Conservation (phyloP, 2,888 invertebrate genomes). For the Metellina segmentata region DNA sequence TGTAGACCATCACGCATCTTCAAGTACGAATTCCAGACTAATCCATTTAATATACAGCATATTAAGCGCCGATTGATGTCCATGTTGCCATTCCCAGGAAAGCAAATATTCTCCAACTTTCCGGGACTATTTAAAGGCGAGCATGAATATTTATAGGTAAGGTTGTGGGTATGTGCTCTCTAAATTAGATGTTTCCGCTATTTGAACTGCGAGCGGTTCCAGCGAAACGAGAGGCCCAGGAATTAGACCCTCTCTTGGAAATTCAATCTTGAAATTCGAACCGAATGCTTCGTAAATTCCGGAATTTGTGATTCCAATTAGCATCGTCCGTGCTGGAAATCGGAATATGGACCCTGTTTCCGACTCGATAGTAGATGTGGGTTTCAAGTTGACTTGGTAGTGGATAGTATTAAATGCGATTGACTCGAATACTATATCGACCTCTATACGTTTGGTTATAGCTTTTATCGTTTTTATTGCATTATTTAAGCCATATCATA, state of each 20-base stretch:
- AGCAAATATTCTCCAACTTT: not conserved
- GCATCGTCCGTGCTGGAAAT: not conserved
- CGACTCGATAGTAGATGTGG: not conserved
- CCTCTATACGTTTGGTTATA: too few species aligned
- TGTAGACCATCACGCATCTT: not conserved
- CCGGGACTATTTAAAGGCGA: not conserved
- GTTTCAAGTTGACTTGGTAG: not conserved
- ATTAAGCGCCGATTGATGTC: not conserved
- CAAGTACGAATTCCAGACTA: not conserved
- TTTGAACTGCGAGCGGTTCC: constrained; percentile 13
- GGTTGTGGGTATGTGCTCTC: not conserved
- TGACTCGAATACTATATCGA: too few species aligned
- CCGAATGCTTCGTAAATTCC: not conserved
- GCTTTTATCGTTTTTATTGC: too few species aligned
- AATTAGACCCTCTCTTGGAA: not conserved
- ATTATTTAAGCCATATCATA: too few species aligned
- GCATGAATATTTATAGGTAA: not conserved
- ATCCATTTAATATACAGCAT: not conserved
- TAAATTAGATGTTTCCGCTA: constrained; percentile 33
- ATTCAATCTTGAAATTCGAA: not conserved
- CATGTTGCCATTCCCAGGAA: not conserved
- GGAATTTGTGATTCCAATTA: constrained; percentile 1
- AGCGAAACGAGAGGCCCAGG: not conserved
- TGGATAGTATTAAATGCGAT: too few species aligned
- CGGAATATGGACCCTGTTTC: not conserved